phyloP scores from a whole-genome alignment of 2,888 invertebrate species.

The Eurois occulta region DNA sequence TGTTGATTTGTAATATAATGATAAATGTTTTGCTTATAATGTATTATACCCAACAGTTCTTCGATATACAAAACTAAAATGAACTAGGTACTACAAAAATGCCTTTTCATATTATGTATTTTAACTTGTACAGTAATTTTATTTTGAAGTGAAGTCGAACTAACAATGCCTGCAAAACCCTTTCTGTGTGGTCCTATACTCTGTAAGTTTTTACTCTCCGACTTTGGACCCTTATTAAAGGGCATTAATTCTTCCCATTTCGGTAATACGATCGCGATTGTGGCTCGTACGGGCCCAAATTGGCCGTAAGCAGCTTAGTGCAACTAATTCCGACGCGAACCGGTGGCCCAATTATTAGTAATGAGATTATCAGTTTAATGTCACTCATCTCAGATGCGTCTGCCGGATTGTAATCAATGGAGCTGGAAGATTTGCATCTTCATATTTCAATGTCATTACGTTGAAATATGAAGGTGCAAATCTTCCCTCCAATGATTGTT shows the following conservation, averaged over 20 bases:
- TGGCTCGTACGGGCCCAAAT: slow-evolving; percentile 66
- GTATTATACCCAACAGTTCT: background rate
- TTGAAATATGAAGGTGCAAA: slow-evolving; percentile 47
- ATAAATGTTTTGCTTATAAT: background rate
- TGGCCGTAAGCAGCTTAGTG: slow-evolving; percentile 74
- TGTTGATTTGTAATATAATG: background rate
- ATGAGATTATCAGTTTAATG: slow-evolving; percentile 73
- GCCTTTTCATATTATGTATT: too few relatives aligned
- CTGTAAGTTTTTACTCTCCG: slow-evolving; percentile 27
- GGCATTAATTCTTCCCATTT: slow-evolving; percentile 64
- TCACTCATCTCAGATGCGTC: slow-evolving; percentile 58
- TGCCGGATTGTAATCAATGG: slow-evolving; percentile 38
- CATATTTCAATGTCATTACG: too few relatives aligned
- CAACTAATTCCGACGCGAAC: slow-evolving; percentile 70
- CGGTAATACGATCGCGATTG: slow-evolving; percentile 65
- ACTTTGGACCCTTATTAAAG: slow-evolving; percentile 53
- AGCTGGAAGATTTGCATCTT: too few relatives aligned
- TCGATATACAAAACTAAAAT: background rate
- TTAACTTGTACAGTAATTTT: background rate
- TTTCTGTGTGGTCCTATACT: slow-evolving; percentile 13
- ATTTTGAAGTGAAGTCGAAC: background rate
- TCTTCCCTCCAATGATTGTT: background rate
- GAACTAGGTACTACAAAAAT: background rate
- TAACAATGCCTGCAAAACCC: background rate
- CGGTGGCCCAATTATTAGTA: slow-evolving; percentile 68